phyloP scores from a whole-genome alignment of 2,888 invertebrate species.

The Amiota mariae region DNA sequence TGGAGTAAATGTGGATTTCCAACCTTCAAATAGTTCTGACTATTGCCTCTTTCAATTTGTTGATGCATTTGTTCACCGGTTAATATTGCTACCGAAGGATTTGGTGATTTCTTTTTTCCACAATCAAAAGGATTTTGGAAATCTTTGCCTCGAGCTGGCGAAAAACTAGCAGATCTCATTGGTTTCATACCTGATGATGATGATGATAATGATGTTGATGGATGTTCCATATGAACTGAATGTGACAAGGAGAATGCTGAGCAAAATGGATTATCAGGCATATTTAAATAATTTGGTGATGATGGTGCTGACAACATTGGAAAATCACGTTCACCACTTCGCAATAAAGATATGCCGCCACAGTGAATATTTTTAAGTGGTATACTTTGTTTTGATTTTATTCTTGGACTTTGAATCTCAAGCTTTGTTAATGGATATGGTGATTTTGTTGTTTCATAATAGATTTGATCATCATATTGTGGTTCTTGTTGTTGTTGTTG shows the following conservation, averaged over 20 bases:
- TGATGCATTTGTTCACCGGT: constrained; percentile 28
- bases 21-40: constrained; percentile 60
- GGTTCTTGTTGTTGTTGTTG: constrained; percentile 26
- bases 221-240: constrained; percentile 40
- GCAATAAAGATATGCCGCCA: constrained; percentile 30
- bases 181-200: constrained; percentile 39
- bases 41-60: constrained; percentile 24
- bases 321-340: constrained; percentile 51
- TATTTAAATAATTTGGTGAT: constrained; percentile 60
- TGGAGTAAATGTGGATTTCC: constrained; percentile 64
- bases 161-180: constrained; percentile 57
- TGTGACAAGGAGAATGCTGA: constrained; percentile 45
- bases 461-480: not conserved
- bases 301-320: constrained; percentile 63
- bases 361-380: constrained; percentile 35
- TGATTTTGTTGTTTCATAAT: too few species aligned
- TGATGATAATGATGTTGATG: constrained; percentile 3
- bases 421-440: constrained; percentile 30
- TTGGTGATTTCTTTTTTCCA: constrained; percentile 33
- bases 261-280: constrained; percentile 52
- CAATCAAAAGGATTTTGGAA: constrained; percentile 48
- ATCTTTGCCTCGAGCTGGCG: constrained; percentile 57
- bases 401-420: constrained; percentile 41
- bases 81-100: constrained; percentile 34
- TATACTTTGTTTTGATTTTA: constrained; percentile 59